phyloP scores from a whole-genome alignment of 2,888 invertebrate species.

The Rotaria sp. region DNA sequence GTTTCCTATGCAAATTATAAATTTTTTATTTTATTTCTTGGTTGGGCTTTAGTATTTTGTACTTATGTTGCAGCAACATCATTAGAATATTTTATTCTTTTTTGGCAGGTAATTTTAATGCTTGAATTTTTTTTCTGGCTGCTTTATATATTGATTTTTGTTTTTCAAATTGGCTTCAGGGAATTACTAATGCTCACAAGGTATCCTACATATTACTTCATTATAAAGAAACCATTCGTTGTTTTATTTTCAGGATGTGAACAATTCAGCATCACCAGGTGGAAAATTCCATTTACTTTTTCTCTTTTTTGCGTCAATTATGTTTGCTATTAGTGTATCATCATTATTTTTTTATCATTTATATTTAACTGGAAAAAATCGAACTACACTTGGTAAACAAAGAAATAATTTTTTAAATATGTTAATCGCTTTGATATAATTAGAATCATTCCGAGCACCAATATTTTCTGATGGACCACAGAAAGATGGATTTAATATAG shows the following conservation, averaged over 20 bases:
- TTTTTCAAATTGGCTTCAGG: background rate
- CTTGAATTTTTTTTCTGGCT: background rate
- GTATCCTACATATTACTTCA: background rate
- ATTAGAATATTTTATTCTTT: constrained; percentile 53
- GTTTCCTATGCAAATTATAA: constrained; percentile 97
- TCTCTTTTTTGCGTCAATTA: constrained; percentile 88
- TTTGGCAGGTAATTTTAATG: constrained; percentile 62
- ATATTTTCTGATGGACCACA: constrained; percentile 83
- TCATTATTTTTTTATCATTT: constrained; percentile 93
- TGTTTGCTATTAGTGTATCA: constrained; percentile 91
- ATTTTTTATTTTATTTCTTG: constrained; percentile 92
- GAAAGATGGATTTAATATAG: constrained; percentile 89
- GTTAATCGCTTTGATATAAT: constrained; percentile 47
- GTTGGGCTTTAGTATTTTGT: constrained; percentile 84
- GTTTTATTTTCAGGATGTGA: background rate
- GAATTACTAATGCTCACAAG: background rate
- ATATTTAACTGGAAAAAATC: constrained; percentile 81
- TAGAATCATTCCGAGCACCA: constrained; percentile 92
- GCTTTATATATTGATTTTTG: background rate
- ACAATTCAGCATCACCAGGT: background rate
- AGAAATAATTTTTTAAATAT: too few species aligned
- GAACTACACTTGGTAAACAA: constrained; percentile 78
- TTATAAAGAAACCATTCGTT: background rate
- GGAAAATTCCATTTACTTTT: constrained; percentile 89
- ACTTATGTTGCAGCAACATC: constrained; percentile 68